These are phyloP conservation scores for Drosophila austrosaltans DNA, from an alignment of 2,888 invertebrate genomes.

Conservation along the genomic window DNA sequence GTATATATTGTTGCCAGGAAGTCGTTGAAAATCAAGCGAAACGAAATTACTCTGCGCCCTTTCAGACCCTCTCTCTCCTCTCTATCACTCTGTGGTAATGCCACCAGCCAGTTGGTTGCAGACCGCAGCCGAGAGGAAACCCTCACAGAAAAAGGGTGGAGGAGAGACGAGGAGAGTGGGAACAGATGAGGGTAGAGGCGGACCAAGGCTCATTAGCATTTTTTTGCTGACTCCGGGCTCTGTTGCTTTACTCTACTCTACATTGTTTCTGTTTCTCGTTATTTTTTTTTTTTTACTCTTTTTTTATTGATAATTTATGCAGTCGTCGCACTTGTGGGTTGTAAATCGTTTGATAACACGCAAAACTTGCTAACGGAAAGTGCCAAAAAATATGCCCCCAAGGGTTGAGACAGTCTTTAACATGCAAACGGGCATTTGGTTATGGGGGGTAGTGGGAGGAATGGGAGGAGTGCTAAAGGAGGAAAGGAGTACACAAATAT, in stretches of 20 bases:
- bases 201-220: conserved; percentile 66
- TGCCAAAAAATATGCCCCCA: conserved; percentile 56
- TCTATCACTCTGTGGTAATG: conserved; percentile 1
- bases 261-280: conserved; percentile 41
- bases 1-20: conserved; percentile 62
- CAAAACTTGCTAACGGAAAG: conserved; percentile 72
- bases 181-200: conserved; percentile 15
- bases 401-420: conserved; percentile 20
- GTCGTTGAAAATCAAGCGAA: conserved; percentile 77
- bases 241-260: conserved; percentile 65
- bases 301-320: conserved; percentile 75
- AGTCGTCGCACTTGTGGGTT: conserved; percentile 76
- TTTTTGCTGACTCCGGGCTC: conserved; percentile 55
- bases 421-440: neutral
- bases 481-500: conserved; percentile 32
- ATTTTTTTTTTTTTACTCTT: conserved; percentile 13
- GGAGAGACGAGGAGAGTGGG: neutral
- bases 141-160: neutral
- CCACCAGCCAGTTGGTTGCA: conserved; percentile 51
- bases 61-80: conserved; percentile 3
- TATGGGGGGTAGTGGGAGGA: neutral
- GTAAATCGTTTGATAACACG: conserved; percentile 77
- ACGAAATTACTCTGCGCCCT: conserved; percentile 66
- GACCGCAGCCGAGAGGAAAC: conserved; percentile 53
- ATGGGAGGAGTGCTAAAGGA: neutral